Evolutionary conservation across 1,140 invertebrate genomes (phyloP), one percentile per base, ranked within the genome.

Genomic region (Apis mellifera): DNA sequence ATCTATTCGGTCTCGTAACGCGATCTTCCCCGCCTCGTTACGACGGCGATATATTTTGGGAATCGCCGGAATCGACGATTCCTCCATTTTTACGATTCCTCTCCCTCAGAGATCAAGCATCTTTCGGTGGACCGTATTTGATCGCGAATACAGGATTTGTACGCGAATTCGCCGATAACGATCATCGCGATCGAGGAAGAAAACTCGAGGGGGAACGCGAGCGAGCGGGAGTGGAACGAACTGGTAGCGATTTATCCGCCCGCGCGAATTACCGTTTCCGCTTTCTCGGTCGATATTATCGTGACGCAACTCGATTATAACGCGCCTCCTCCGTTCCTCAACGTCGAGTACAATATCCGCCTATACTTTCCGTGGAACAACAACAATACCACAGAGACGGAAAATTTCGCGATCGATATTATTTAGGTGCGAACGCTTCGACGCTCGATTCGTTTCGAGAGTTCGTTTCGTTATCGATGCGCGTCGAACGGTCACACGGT

Each of bases 231-330:
- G 86, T 82, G 85, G 78, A 82, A 78, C 75, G 85, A 88, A 83
- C 70, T 62, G 4, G 78, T 78, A 68, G 73, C 86, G 66, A 83
- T 71, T 88, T 86, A 87, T 82, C 85, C 85, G 55, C 83, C 57
- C 83, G 72, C 32, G 82, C 82, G 75, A 88, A 84, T 88, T 88
- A 88, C 87, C 62, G 82, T 86, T 89, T 88, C 86, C 84, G 86
- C 69, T 83, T 80, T 77, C 86, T 82, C 80, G 23, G 76, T 88
- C 84, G 84, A 86, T 86, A 82, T 89, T 89, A 89, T 89, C 80
- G 74, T 69, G 86, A 86, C 81, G 80, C 80, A 86, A 83, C 80
- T 74, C 83, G 86, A 75, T 86, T 87, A 87, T 86, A 86, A 83
- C 55, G 72, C 76, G 62, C 81, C 75, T 83, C 84, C 82, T 86